phyloP scores from a whole-genome alignment of 2,888 invertebrate genomes.

The Caradrina clavipalpis region DNA sequence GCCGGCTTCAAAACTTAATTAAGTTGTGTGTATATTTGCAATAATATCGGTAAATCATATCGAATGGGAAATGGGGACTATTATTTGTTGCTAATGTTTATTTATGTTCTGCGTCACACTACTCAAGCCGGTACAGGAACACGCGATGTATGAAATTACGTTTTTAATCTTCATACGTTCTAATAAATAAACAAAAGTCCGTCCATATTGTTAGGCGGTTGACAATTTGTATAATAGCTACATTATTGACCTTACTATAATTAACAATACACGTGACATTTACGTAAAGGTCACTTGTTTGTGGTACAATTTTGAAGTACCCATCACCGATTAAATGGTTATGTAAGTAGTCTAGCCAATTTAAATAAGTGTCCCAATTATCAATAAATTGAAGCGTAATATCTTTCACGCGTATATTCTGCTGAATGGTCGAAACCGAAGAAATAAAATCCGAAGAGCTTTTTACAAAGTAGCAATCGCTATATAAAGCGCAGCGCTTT shows the following conservation, averaged over 20 bases:
- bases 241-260: neutral
- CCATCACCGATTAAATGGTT: constrained; percentile 18
- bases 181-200: constrained; percentile 2
- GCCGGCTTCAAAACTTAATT: constrained; percentile 42
- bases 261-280: constrained; percentile 24
- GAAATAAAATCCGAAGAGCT: constrained; percentile 12
- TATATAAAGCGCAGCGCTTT: constrained; percentile 28
- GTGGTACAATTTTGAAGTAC: constrained; percentile 5
- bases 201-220: neutral
- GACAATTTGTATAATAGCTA: constrained; percentile 4
- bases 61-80: constrained; percentile 47
- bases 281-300: constrained; percentile 15
- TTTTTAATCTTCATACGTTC: constrained; percentile 31
- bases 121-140: constrained; percentile 7
- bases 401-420: neutral
- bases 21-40: constrained; percentile 46
- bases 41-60: constrained; percentile 40
- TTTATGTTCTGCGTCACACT: constrained; percentile 17
- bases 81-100: constrained; percentile 39
- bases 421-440: neutral
- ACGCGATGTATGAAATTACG: constrained; percentile 21
- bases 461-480: constrained; percentile 24
- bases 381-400: neutral
- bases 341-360: constrained; percentile 1
- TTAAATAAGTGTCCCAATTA: neutral